Percentiles rank a stretch among this genome's conserved stretches.
phyloP scores from a whole-genome alignment of 2,113 vertebrate genomes.

The Nettapus auritus region DNA sequence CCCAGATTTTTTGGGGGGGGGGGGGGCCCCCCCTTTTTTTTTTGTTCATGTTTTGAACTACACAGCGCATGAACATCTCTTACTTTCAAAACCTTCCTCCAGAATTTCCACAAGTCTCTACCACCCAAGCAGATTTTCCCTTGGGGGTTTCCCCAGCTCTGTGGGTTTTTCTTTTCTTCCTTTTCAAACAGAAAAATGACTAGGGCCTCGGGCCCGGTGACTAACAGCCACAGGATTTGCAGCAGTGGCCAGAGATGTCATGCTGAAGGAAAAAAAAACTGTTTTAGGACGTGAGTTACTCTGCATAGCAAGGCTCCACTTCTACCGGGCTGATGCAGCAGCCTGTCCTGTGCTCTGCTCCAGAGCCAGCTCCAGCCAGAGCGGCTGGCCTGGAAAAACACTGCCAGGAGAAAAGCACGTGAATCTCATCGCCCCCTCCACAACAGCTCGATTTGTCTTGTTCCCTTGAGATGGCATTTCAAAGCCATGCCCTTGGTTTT shows the following conservation, averaged over 20 bases:
- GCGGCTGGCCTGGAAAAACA: fast-evolving
- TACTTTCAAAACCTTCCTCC: conserved; percentile 30
- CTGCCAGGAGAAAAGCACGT: background rate
- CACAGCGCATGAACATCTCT: background rate
- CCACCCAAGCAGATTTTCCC: conserved; percentile 38
- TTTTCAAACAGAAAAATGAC: conserved; percentile 40
- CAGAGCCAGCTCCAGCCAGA: background rate
- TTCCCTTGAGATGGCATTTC: background rate
- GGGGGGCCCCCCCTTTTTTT: background rate
- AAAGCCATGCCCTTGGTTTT: background rate
- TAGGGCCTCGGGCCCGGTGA: background rate
- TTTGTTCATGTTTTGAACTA: background rate
- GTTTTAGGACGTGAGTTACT: background rate
- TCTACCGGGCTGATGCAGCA: background rate
- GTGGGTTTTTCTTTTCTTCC: background rate
- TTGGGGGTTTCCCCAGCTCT: conserved; percentile 53
- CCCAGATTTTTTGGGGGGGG: background rate
- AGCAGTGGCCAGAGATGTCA: background rate
- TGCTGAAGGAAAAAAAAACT: background rate
- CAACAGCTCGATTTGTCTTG: background rate
- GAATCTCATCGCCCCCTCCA: background rate
- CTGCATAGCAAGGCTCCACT: background rate
- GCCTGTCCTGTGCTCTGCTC: background rate
- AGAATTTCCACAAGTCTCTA: conserved; percentile 63
- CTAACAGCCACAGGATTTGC: conserved; percentile 46